Conservation (phyloP, 2,888 invertebrate genomes). For the Aphodius granarius region DNA sequence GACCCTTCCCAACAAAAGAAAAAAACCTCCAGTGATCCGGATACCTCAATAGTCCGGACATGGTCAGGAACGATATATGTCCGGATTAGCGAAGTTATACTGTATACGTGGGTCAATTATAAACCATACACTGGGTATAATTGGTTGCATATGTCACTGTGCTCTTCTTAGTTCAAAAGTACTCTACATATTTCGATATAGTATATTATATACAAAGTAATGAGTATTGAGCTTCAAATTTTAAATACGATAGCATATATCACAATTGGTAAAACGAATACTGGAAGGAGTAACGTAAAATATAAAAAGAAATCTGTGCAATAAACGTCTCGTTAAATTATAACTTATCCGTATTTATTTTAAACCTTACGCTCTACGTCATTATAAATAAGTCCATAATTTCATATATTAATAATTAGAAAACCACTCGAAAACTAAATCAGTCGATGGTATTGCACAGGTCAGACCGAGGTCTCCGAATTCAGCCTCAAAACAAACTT, state of each 20-base stretch:
- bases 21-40: no score
- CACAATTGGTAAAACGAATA: not conserved
- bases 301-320: not conserved
- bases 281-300: not conserved
- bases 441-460: slow-evolving; percentile 50
- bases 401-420: not conserved
- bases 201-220: not conserved
- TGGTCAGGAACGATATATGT: no score
- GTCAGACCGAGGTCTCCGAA: slow-evolving; percentile 96
- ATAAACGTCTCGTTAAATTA: not conserved
- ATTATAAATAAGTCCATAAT: not conserved
- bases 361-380: not conserved
- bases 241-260: not conserved
- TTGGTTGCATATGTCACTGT: no score
- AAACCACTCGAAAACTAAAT: slow-evolving; percentile 38
- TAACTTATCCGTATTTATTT: not conserved
- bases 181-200: no score
- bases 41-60: no score
- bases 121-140: no score
- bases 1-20: no score
- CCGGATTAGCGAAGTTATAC: no score
- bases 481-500: slow-evolving; percentile 92
- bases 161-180: no score
- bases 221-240: not conserved
- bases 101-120: no score